Base-by-base conservation (phyloP, 2,888 invertebrate genomes). In the Amphipoea oculea region DNA sequence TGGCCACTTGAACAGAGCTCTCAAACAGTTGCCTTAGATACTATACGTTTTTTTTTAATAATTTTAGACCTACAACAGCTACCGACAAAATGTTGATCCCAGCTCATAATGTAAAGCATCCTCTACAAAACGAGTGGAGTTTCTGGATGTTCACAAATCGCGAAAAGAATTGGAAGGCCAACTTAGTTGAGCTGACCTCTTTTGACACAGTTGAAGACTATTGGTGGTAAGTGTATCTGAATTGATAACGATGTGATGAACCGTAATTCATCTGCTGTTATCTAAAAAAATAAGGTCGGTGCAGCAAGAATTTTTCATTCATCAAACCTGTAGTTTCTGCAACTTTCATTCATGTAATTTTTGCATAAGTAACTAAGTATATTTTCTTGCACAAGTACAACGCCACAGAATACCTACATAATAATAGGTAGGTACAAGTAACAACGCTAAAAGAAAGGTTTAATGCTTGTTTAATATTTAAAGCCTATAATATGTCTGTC, bases 131-230 rank as follows among this genome's bases (percentile, higher is more conserved):
- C 94, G 98, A 97, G 76, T 99, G 99, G 99, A 98, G 99, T 0
- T 97, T 99, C 84, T 99, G 99, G 99, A 99, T 99, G 95, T 98
- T 98, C 93, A 99, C 99, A 92, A 98, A 98, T 60, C 87, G 90
- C 89, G 98, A 98, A 93, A 98, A 98, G 91, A 98, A 98, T 91
- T 99, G 99, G 99, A 98, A 98, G 92, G 98, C 99, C 73, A 99
- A 99, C 95, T 98, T 99, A 90, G 98, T 98, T 88, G 98, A 99
- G 94, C 98, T 99, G 74, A 98, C 98, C 66, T 98, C 98, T 76
- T 99, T 99, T 94, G 98, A 98, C 92, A 99, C 99, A 2, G 99
- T 99, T 23, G 99, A 99, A 97, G 99, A 99, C 95, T 99, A 99
- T 95, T 99, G 99, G 99, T 99, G 99, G 99, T 99, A 95, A 96